phyloP scores from a whole-genome alignment of 2,113 vertebrate genomes.

The Chamaetylas fuelleborni region DNA sequence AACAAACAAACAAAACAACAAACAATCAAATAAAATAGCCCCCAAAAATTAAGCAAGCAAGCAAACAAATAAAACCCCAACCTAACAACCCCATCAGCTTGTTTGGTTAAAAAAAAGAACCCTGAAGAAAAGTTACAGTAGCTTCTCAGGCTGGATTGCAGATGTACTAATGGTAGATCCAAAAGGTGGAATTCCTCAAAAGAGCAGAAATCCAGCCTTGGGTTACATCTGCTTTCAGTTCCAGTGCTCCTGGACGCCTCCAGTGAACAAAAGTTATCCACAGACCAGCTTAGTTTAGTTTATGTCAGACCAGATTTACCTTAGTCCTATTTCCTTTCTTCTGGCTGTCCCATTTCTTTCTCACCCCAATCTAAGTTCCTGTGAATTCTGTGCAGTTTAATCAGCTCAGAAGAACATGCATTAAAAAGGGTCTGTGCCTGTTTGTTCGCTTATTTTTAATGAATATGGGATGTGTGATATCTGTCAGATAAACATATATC shows the following conservation, averaged over 20 bases:
- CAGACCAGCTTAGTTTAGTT: not conserved
- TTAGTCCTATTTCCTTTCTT: not conserved
- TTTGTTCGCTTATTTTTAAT: not conserved
- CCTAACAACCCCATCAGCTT: not conserved
- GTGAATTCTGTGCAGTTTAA: not conserved
- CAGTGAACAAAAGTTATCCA: not conserved
- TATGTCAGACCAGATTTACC: not conserved
- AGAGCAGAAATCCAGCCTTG: not conserved
- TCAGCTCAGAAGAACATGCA: not conserved
- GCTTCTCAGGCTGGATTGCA: not conserved
- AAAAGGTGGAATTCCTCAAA: not conserved
- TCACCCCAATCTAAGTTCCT: not conserved
- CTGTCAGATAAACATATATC: not conserved
- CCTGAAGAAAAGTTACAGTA: not conserved
- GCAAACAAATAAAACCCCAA: not conserved
- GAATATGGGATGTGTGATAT: not conserved
- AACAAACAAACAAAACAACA: not conserved
- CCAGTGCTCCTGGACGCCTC: not conserved
- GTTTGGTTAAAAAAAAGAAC: too few relatives aligned
- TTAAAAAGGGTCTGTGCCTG: not conserved
- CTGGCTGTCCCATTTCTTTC: not conserved
- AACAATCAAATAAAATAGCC: accelerated
- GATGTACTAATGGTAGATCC: not conserved
- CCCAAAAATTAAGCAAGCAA: not conserved
- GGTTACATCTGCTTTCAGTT: not conserved